A percentile compares a stretch with the other conserved stretches of the same genome.
phyloP scores from a whole-genome alignment of 2,113 vertebrate genomes.

The Sisor rabdophorus region DNA sequence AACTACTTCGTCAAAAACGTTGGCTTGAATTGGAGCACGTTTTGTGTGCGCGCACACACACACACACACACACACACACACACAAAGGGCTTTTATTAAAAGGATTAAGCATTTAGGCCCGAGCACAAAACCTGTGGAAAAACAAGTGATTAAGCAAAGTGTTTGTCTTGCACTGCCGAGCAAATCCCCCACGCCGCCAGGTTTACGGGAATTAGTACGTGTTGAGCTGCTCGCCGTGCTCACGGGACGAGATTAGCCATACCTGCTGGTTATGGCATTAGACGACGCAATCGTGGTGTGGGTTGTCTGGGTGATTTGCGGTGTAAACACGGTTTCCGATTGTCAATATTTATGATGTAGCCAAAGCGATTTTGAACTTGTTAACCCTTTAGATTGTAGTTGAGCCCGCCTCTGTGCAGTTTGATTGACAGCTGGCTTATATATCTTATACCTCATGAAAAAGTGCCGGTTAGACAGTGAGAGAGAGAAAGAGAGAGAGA shows the following conservation, averaged over 20 bases:
- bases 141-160: slow-evolving; percentile 30
- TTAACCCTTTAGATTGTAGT: no score
- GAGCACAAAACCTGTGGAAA: slow-evolving; percentile 3
- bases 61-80: background rate
- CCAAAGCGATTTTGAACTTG: slow-evolving; percentile 4
- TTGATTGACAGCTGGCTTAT: no score
- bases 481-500: no score
- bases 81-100: background rate
- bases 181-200: slow-evolving; percentile 8
- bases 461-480: no score
- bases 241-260: background rate
- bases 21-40: background rate
- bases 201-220: background rate
- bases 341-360: background rate
- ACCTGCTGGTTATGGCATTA: slow-evolving; percentile 7
- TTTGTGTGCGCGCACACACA: background rate
- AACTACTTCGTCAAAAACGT: background rate
- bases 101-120: background rate
- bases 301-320: background rate
- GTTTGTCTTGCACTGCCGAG: background rate
- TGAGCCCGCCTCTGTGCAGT: no score
- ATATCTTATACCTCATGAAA: no score
- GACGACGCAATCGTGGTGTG: background rate
- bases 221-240: background rate
- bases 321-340: background rate